Evolutionary conservation across 2,113 vertebrate species (phyloP).

Genomic region (Nannobrachium achirus): DNA sequence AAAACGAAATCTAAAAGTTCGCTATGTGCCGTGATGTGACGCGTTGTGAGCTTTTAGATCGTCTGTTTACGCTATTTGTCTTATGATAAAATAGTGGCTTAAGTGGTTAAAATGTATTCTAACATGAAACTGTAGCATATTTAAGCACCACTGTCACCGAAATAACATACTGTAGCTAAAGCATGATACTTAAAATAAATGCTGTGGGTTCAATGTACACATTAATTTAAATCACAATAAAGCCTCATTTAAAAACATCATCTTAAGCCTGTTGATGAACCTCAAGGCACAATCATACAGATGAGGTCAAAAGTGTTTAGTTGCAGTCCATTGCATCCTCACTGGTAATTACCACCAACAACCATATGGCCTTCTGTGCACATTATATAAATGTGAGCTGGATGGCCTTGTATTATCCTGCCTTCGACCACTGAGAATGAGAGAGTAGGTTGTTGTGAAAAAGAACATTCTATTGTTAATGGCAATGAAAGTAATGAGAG

Average conservation of each 20-base stretch:
- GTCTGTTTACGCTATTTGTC: too few species aligned
- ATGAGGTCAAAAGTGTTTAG: constrained; percentile 46
- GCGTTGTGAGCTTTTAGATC: too few species aligned
- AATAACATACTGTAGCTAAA: neutral
- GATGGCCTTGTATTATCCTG: constrained; percentile 3
- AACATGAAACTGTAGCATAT: neutral
- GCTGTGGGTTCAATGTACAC: neutral
- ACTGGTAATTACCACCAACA: constrained; percentile 26
- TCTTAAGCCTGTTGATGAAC: constrained; percentile 20
- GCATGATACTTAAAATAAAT: constrained; percentile 8
- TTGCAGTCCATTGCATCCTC: constrained; percentile 34
- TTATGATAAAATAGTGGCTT: too few species aligned
- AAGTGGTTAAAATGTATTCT: neutral
- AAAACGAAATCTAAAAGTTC: too few species aligned
- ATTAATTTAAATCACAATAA: constrained; percentile 3
- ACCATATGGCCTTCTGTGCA: constrained; percentile 20
- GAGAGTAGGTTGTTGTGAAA: constrained; percentile 7
- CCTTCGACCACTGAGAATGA: constrained; percentile 27
- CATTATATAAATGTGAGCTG: constrained; percentile 20
- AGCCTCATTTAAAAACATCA: constrained; percentile 14
- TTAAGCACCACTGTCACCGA: neutral
- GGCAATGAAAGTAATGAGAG: constrained; percentile 25
- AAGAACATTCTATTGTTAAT: constrained; percentile 36
- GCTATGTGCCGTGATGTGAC: too few species aligned
- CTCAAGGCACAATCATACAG: constrained; percentile 21